Evolutionary conservation across 1,140 invertebrate species (phyloP).

Genomic region (Bombyx mori): ASM3026992v2 NC_085112.1:5830001-5830500

Average conservation of each 20-base stretch:
- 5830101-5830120: no score
- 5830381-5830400: constrained; percentile 39
- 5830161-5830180: no score
- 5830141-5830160: no score
- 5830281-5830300: constrained; percentile 1
- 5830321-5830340: constrained; percentile 24
- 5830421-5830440: constrained; percentile 15
- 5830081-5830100: no score
- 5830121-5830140: no score
- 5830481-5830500: no score
- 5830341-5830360: constrained; percentile 39
- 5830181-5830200: not conserved
- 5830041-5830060: no score
- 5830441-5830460: no score
- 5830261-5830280: not conserved
- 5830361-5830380: constrained; percentile 45
- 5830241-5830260: not conserved
- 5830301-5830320: not conserved
- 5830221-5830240: not conserved
- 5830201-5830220: not conserved
- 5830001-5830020: no score
- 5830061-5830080: no score
- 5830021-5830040: no score
- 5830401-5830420: constrained; percentile 46
- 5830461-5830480: no score